Percentiles rank a stretch among this genome's conserved stretches.
phyloP scores from a whole-genome alignment of 2,113 vertebrate genomes.

The Scomber japonicus region DNA sequence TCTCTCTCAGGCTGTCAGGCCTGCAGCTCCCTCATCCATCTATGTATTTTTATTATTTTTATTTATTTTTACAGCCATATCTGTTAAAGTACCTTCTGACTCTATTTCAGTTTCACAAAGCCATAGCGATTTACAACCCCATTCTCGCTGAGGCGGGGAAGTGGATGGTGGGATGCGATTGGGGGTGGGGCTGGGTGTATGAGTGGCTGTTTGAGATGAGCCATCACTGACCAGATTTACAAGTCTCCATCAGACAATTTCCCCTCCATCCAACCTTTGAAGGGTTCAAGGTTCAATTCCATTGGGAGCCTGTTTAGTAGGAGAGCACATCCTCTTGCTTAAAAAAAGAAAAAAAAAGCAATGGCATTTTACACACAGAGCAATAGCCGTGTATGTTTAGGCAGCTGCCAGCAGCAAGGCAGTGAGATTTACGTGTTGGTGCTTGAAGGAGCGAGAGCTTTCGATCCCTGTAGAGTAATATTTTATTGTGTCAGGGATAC shows the following conservation, averaged over 20 bases:
- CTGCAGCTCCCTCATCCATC: conserved; percentile 45
- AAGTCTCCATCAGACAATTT: conserved; percentile 58
- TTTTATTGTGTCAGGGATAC: conserved; percentile 74
- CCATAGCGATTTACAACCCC: conserved; percentile 72
- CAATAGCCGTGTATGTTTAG: conserved; percentile 53
- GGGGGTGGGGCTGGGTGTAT: conserved; percentile 33
- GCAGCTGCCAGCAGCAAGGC: conserved; percentile 49
- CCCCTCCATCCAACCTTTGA: conserved; percentile 60
- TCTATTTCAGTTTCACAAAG: conserved; percentile 66
- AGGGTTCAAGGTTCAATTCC: conserved; percentile 76
- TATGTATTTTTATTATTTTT: conserved; percentile 65
- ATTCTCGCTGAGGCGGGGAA: conserved; percentile 57
- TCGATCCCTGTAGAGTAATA: conserved; percentile 59
- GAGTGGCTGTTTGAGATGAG: conserved; percentile 50
- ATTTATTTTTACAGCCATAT: conserved; percentile 73
- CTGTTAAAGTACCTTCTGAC: conserved; percentile 68
- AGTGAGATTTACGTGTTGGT: conserved; percentile 69
- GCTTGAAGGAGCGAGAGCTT: conserved; percentile 64
- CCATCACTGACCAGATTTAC: conserved; percentile 75
- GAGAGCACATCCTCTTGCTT: conserved; percentile 29
- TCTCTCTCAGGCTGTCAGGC: neutral
- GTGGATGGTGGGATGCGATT: conserved; percentile 40
- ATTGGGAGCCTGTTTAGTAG: conserved; percentile 65
- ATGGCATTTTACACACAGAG: conserved; percentile 41
- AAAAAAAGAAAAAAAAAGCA: conserved; percentile 16